A percentile compares a stretch with the other conserved stretches of the same genome.
phyloP scores from a whole-genome alignment of 92 coral and sea anemone genomes.

The Palythoa grandiflora region DNA sequence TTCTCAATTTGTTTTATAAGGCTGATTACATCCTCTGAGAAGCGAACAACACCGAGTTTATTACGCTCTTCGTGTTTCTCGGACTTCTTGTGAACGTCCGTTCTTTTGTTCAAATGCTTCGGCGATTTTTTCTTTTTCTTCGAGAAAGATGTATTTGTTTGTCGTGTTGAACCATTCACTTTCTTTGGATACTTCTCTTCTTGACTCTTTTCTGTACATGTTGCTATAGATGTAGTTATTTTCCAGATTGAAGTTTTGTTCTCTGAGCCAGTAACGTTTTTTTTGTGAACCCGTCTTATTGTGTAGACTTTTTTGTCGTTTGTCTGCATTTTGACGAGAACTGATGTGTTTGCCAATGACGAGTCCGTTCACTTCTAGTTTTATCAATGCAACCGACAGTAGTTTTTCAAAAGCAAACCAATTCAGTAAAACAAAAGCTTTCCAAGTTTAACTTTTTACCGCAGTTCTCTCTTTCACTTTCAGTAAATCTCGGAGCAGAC shows the following conservation, averaged over 20 bases:
- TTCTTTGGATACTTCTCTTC: not conserved
- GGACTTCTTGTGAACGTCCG: slow-evolving; percentile 3
- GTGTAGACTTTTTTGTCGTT: slow-evolving; percentile 5
- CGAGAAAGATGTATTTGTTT: not conserved
- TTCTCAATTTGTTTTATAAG: slow-evolving; percentile 40
- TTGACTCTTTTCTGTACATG: not conserved
- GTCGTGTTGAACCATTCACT: not conserved
- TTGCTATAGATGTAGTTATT: slow-evolving; percentile 16
- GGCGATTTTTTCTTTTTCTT: slow-evolving; percentile 5
- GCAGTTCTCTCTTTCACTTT: not conserved
- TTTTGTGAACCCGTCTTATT: slow-evolving; percentile 7
- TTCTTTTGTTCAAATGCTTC: not conserved
- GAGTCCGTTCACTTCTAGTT: not conserved
- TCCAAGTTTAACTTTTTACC: not conserved
- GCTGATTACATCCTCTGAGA: slow-evolving; percentile 21
- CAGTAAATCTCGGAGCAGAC: not conserved
- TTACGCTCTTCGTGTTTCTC: slow-evolving; percentile 27
- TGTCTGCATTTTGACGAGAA: slow-evolving; percentile 12
- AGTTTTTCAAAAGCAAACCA: not conserved
- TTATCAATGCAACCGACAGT: not conserved
- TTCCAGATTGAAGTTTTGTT: slow-evolving; percentile 31
- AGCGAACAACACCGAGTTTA: not conserved
- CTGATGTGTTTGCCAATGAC: slow-evolving; percentile 11
- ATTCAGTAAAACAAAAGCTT: not conserved
- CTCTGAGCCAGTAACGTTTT: not conserved